These are phyloP conservation scores for Drosophila pseudotalamancana DNA, from an alignment of 2,888 invertebrate genomes.

Conservation along the genomic window DNA sequence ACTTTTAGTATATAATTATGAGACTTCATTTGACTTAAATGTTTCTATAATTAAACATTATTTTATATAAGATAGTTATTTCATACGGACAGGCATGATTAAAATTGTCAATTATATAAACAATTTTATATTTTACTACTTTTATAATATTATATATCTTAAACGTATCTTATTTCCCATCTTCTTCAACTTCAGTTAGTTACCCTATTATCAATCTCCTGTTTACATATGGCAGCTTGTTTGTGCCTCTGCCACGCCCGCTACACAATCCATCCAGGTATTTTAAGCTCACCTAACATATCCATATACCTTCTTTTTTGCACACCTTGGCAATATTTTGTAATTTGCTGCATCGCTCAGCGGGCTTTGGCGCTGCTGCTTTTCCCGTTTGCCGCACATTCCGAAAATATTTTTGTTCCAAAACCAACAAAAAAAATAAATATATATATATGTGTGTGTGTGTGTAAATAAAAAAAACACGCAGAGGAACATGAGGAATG, in stretches of 20 bases:
- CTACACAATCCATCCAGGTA: neutral
- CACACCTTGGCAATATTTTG: constrained; percentile 46
- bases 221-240: too few relatives aligned
- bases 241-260: neutral
- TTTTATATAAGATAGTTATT: neutral
- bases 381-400: constrained; percentile 51
- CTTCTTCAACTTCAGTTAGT: too few relatives aligned
- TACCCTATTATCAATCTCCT: too few relatives aligned
- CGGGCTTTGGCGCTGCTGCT: constrained; percentile 3
- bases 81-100: too few relatives aligned
- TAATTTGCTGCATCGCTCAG: constrained; percentile 52
- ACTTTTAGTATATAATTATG: too few relatives aligned
- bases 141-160: too few relatives aligned
- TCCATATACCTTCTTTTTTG: constrained; percentile 31
- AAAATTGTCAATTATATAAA: too few relatives aligned
- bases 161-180: too few relatives aligned
- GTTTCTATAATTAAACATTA: neutral
- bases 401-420: constrained; percentile 65
- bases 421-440: constrained; percentile 17
- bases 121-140: too few relatives aligned
- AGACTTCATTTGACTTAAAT: neutral
- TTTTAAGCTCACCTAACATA: constrained; percentile 30
- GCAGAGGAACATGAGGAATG: constrained; percentile 59
- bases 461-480: constrained; percentile 11
- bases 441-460: neutral